Evolutionary conservation across 2,888 invertebrate genomes (phyloP).

Genomic region (Portevinia maculata): DNA sequence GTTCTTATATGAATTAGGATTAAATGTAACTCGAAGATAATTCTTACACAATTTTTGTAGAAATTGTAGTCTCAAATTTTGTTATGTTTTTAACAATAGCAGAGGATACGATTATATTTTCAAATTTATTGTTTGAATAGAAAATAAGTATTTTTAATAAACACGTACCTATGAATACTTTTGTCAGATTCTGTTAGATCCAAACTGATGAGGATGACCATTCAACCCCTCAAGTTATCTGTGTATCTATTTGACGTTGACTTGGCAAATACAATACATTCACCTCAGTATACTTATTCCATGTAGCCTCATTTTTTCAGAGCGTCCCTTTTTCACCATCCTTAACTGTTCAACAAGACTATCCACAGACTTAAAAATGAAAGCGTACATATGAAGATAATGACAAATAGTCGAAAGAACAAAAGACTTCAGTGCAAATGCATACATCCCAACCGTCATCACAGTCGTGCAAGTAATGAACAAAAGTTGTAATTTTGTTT

Average conservation of each 20-base stretch:
- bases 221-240: background rate
- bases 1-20: too few species aligned
- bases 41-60: too few species aligned
- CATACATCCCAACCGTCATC: background rate
- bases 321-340: background rate
- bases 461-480: slow-evolving; percentile 57
- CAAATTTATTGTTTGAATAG: too few species aligned
- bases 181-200: slow-evolving; percentile 5
- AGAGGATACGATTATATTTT: too few species aligned
- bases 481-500: slow-evolving; percentile 70
- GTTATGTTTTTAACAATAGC: too few species aligned
- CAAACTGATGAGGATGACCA: slow-evolving; percentile 26
- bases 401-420: slow-evolving; percentile 16
- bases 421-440: slow-evolving; percentile 28
- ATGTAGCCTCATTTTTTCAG: slow-evolving; percentile 6
- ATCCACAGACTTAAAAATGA: slow-evolving; percentile 27
- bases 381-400: background rate
- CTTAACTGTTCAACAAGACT: background rate
- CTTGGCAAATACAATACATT: slow-evolving; percentile 46
- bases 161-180: slow-evolving; percentile 1
- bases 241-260: slow-evolving; percentile 15
- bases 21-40: too few species aligned
- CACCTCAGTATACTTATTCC: slow-evolving; percentile 50
- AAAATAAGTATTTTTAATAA: too few species aligned
- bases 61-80: too few species aligned